Base-by-base conservation (phyloP, 2,888 invertebrate genomes). In the Diploptera punctata region DNA sequence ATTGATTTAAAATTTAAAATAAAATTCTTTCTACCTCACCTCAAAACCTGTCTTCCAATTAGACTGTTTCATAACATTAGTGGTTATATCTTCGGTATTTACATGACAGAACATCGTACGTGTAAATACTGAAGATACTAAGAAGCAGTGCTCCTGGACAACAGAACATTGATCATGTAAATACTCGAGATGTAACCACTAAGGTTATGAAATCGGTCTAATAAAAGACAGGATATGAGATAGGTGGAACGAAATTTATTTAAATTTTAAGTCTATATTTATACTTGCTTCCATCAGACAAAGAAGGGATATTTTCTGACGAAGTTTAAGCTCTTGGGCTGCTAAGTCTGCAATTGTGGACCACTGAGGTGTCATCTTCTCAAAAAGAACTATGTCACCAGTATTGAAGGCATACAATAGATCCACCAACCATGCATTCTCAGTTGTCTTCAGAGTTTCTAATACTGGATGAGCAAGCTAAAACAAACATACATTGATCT, bases 391-490 rank as follows among this genome's bases (percentile, higher is more conserved):
- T 72, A 93, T 90, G 81, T 98, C 93, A 9, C 95, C 97, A 2
- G 89, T 86, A 79, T 96, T 97, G 77, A 97, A 97, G 0, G 96
- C 94, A 75, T 90, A 90, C 9, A 99, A 86, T 26, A 98, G 85
- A 75, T 96, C 93, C 9, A 93, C 87, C 0, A 95, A 87, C 99
- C 99, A 99, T 61, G 91, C 90, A 78, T 95, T 94, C 0, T 89
- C 85, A 0, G 96, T 94, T 24, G 88, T 88, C 75, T 92, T 90
- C 60, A 99, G 85, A 0, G 94, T 90, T 76, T 95, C 91, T 77
- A 99, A 84, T 71, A 99, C 93, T 0, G 98, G 96, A 85, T 99
- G 99, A 0, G 97, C 97, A 60, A 99, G 84, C 92, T 93, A 83
- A n/a, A 81, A 78, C 74, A 71, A 70, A 70, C 18, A 62, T 3